phyloP scores from a whole-genome alignment of 2,797 vertebrate genomes.

The Oreortyx pictus region DNA sequence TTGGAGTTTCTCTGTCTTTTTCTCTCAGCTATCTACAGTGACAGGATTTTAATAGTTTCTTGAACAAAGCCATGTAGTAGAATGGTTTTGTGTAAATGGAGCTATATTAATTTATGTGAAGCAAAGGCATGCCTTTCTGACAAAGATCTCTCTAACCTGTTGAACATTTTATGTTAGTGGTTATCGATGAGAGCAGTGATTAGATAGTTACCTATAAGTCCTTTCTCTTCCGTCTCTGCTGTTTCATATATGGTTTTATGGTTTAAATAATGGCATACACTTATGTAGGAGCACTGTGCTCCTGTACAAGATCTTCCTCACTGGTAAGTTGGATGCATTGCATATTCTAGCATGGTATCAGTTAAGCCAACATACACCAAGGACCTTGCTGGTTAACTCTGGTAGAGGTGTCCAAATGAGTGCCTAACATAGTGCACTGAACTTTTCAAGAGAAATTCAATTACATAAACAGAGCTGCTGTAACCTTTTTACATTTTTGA shows the following conservation, averaged over 20 bases:
- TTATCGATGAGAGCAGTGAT: not conserved
- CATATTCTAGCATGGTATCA: not conserved
- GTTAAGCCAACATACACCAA: rapidly evolving
- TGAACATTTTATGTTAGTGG: rapidly evolving
- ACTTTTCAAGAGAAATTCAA: not conserved
- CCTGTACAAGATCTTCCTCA: not conserved
- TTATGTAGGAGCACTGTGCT: not conserved
- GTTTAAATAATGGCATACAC: not conserved
- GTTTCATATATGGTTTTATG: not conserved
- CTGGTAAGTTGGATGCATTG: not conserved
- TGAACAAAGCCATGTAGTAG: not conserved
- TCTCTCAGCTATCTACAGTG: not conserved
- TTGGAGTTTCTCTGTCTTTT: not conserved
- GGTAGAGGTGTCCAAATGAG: not conserved
- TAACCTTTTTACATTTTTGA: not conserved
- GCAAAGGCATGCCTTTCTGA: not conserved
- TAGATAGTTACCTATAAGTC: not conserved
- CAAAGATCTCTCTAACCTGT: not conserved
- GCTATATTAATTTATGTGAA: not conserved
- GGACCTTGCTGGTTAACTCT: not conserved
- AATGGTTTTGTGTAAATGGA: not conserved
- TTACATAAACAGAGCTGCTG: not conserved
- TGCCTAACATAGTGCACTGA: no score
- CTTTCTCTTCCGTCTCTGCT: not conserved
- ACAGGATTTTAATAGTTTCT: not conserved